Evolutionary conservation across 2,888 invertebrate genomes (phyloP).

Genomic region (Orthonevra nobilis): DNA sequence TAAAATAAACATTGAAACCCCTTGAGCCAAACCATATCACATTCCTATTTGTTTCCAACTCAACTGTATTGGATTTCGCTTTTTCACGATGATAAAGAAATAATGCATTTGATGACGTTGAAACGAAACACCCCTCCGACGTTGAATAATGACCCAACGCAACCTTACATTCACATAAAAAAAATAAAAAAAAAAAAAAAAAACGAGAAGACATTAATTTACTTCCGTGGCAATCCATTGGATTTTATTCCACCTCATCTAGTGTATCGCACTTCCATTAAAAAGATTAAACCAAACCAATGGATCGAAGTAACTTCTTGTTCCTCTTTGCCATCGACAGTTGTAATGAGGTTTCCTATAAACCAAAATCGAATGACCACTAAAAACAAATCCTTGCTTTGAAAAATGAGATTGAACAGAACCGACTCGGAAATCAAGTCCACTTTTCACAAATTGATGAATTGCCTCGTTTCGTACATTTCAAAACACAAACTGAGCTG

Average conservation of each 20-base stretch:
- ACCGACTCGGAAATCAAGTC: no score
- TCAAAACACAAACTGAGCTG: no score
- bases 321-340: no score
- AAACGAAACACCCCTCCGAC: conserved; percentile 33
- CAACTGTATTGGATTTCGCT: no score
- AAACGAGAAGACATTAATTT: conserved; percentile 45
- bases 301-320: conserved; percentile 30
- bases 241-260: conserved; percentile 25
- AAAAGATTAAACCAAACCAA: conserved; percentile 46
- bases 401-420: conserved; percentile 43
- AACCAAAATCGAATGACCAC: conserved; percentile 10
- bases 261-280: conserved; percentile 56
- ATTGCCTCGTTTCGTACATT: conserved; percentile 36
- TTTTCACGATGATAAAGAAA: no score
- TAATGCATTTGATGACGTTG: no score
- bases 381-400: conserved; percentile 11
- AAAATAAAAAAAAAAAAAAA: background rate
- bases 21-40: no score
- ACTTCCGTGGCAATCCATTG: conserved; percentile 21
- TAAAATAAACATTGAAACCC: no score
- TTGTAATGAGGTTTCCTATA: conserved; percentile 15
- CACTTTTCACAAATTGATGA: conserved; percentile 59
- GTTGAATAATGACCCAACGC: conserved; percentile 49
- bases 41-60: no score
- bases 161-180: conserved; percentile 3